Percentiles rank a stretch among this genome's conserved stretches.
Evolutionary conservation across 1,140 invertebrate species (phyloP).

Genomic region (Eulimnadia texana): DNA sequence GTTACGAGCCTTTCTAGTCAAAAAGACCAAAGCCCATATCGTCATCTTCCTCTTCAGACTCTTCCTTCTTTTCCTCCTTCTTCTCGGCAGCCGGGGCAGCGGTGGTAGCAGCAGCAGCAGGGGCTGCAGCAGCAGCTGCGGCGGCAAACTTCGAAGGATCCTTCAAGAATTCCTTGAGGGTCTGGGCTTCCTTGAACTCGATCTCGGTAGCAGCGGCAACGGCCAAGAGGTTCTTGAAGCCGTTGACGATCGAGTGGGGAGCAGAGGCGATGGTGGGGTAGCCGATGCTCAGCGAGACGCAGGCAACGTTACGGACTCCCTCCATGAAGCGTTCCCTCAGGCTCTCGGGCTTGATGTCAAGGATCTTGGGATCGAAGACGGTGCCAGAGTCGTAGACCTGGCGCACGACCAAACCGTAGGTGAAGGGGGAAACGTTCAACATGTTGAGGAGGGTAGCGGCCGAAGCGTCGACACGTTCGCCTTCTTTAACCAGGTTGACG

Average conservation of each 20-base stretch:
- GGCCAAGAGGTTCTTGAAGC: slow-evolving; percentile 94
- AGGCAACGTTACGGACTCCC: slow-evolving; percentile 84
- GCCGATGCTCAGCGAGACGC: slow-evolving; percentile 82
- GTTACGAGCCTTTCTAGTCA: slow-evolving; percentile 45
- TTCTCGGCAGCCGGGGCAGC: slow-evolving; percentile 47
- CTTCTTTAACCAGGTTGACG: slow-evolving; percentile 59
- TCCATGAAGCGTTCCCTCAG: slow-evolving; percentile 74
- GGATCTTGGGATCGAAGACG: slow-evolving; percentile 87
- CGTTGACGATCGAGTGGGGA: slow-evolving; percentile 93
- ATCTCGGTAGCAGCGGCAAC: slow-evolving; percentile 90
- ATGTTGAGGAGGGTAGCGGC: slow-evolving; percentile 98
- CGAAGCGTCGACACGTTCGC: slow-evolving; percentile 94
- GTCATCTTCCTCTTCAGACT: slow-evolving; percentile 87
- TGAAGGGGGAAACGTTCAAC: slow-evolving; percentile 99
- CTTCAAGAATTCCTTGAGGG: slow-evolving; percentile 81
- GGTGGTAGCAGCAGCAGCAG: slow-evolving; percentile 39
- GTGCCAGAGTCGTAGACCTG: slow-evolving; percentile 96
- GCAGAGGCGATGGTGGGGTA: slow-evolving; percentile 94
- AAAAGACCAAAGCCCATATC: slow-evolving; percentile 96
- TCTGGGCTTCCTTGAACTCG: slow-evolving; percentile 83
- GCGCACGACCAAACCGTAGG: slow-evolving; percentile 83
- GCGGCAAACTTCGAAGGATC: slow-evolving; percentile 87
- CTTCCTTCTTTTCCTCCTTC: slow-evolving; percentile 62
- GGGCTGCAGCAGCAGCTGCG: slow-evolving; percentile 40
- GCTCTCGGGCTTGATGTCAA: slow-evolving; percentile 97